These are phyloP conservation scores for Colostygia pectinataria DNA, from an alignment of 2,888 invertebrate genomes.

Conservation along the genomic window DNA sequence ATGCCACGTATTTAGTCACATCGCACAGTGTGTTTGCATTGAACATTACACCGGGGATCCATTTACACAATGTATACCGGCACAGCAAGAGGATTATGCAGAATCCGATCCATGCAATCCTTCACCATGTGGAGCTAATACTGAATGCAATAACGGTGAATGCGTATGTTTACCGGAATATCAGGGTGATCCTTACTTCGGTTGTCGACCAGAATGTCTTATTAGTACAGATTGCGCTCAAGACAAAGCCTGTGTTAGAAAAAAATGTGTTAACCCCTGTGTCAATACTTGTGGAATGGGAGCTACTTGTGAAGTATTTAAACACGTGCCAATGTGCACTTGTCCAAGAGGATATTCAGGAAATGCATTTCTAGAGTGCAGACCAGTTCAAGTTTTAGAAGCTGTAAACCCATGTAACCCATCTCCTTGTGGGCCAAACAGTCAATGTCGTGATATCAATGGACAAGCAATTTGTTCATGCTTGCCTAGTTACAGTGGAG, in stretches of 20 bases:
- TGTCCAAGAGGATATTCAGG: conserved; percentile 85
- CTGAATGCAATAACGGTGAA: conserved; percentile 86
- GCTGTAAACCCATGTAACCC: conserved; percentile 85
- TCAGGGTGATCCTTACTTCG: conserved; percentile 89
- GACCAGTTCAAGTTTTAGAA: conserved; percentile 61
- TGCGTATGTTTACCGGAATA: conserved; percentile 89
- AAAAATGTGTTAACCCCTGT: conserved; percentile 91
- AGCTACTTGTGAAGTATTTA: conserved; percentile 88
- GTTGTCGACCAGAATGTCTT: conserved; percentile 92
- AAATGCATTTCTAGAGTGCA: conserved; percentile 87
- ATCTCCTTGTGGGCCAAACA: conserved; percentile 88
- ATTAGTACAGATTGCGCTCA: conserved; percentile 88
- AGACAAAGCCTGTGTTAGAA: conserved; percentile 87
- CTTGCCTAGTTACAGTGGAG: conserved; percentile 85
- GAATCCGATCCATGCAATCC: conserved; percentile 84
- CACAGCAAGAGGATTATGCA: conserved; percentile 54
- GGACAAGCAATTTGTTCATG: conserved; percentile 89
- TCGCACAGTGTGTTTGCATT: conserved; percentile 84
- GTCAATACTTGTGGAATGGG: conserved; percentile 88
- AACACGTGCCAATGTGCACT: conserved; percentile 83
- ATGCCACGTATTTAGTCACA: conserved; percentile 84
- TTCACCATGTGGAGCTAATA: conserved; percentile 88
- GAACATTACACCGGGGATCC: conserved; percentile 84
- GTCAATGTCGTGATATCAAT: conserved; percentile 86
- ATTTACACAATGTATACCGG: conserved; percentile 72